Conservation (phyloP, 1,140 invertebrate genomes). For the Pachyrhynchus sulphureomaculatus region DNA sequence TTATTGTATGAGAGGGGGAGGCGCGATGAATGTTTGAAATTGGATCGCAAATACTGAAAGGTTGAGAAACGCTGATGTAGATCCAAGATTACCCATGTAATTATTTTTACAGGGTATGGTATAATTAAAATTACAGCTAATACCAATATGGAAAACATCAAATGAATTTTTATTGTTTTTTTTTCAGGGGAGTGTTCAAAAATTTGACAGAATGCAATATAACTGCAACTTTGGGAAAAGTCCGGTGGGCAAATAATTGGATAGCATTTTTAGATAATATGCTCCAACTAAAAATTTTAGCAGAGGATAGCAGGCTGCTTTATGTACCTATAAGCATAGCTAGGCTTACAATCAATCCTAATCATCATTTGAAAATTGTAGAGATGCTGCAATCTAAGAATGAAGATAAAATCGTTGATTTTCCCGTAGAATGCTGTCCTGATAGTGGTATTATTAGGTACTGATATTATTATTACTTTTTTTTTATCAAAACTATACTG, state of each 20-base stretch:
- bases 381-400: not conserved
- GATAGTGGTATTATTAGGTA: conserved; percentile 20
- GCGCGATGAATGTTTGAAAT: too few species aligned
- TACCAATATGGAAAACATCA: too few species aligned
- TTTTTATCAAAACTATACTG: too few species aligned
- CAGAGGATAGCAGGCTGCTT: conserved; percentile 69
- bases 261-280: conserved; percentile 91
- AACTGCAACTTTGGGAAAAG: conserved; percentile 54
- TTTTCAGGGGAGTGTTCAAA: conserved; percentile 65
- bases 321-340: conserved; percentile 84
- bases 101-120: too few species aligned
- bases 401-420: not conserved
- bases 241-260: conserved; percentile 81
- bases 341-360: conserved; percentile 75
- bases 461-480: too few species aligned
- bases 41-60: too few species aligned
- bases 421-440: conserved; percentile 9
- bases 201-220: conserved; percentile 47
- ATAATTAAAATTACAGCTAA: too few species aligned
- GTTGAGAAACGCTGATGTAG: too few species aligned
- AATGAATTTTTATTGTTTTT: too few species aligned
- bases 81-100: too few species aligned
- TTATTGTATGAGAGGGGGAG: too few species aligned
- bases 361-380: conserved; percentile 60
- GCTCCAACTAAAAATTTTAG: conserved; percentile 82